These are phyloP conservation scores for Eupithecia exiguata DNA, from an alignment of 2,888 invertebrate genomes.

Conservation along the genomic window DNA sequence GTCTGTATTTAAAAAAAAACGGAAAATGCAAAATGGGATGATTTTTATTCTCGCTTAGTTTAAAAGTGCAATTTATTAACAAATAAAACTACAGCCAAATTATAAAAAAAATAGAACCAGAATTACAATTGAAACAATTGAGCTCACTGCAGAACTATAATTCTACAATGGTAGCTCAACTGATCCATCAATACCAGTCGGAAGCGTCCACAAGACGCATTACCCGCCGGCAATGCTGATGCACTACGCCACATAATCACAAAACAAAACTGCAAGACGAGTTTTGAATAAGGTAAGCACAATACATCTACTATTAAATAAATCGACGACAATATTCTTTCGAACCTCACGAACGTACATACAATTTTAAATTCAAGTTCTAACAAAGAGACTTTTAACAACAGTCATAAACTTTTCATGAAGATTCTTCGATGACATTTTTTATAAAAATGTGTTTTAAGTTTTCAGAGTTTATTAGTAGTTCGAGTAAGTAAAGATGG, in stretches of 20 bases:
- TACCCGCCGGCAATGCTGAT: too few species aligned
- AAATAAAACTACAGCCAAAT: too few species aligned
- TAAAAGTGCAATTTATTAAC: too few species aligned
- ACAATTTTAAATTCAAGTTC: neutral
- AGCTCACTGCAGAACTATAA: too few species aligned
- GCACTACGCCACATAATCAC: neutral
- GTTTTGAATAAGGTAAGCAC: neutral
- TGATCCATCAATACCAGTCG: too few species aligned
- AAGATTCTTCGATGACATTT: neutral
- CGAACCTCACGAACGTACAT: neutral
- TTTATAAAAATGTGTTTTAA: neutral
- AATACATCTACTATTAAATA: neutral
- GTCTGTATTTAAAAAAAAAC: neutral
- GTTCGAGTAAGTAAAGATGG: neutral
- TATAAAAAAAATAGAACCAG: too few species aligned
- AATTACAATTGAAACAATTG: too few species aligned
- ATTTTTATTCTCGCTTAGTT: too few species aligned
- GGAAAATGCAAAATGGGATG: too few species aligned
- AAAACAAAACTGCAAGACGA: neutral
- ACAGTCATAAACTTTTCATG: neutral
- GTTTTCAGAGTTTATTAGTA: too few species aligned
- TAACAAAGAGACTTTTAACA: neutral
- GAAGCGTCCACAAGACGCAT: too few species aligned
- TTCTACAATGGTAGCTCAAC: too few species aligned
- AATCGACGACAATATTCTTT: neutral